These are phyloP conservation scores for Lophura swinhoii DNA, from an alignment of 2,797 vertebrate species.

Conservation along the genomic window DNA sequence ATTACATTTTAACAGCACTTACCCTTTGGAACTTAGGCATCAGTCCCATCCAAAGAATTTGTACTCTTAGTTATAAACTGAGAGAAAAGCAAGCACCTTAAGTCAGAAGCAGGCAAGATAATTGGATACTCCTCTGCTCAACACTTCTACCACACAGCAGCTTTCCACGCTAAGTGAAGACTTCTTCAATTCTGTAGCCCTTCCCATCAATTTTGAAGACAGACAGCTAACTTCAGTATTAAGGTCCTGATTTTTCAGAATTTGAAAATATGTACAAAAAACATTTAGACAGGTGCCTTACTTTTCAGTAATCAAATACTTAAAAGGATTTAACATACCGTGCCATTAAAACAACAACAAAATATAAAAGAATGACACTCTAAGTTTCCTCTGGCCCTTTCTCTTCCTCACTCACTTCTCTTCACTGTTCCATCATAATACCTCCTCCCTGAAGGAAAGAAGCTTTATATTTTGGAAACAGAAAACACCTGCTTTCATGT, in stretches of 20 bases:
- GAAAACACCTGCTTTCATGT: slow-evolving; percentile 14
- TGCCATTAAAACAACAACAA: not conserved
- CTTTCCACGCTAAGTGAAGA: not conserved
- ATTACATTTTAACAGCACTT: not conserved
- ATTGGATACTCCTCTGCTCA: not conserved
- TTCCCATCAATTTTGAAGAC: not conserved
- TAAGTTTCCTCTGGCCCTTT: not conserved
- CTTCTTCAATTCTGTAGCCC: not conserved
- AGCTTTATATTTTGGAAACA: not conserved
- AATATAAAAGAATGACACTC: not conserved
- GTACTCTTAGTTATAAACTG: not conserved
- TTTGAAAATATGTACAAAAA: not conserved
- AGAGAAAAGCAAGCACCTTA: not conserved
- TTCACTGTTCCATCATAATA: not conserved
- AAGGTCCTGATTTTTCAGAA: not conserved
- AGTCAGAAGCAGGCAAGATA: not conserved
- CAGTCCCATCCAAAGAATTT: not conserved
- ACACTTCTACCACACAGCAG: not conserved
- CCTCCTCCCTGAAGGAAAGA: not conserved
- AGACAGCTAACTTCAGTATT: not conserved
- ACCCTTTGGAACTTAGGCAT: not conserved
- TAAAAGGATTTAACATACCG: not conserved
- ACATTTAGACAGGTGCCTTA: not conserved
- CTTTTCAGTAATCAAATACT: not conserved
- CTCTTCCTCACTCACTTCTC: slow-evolving; percentile 19